Base-by-base conservation (phyloP, 1,140 invertebrate genomes). In the Monochamus saltuarius region DNA sequence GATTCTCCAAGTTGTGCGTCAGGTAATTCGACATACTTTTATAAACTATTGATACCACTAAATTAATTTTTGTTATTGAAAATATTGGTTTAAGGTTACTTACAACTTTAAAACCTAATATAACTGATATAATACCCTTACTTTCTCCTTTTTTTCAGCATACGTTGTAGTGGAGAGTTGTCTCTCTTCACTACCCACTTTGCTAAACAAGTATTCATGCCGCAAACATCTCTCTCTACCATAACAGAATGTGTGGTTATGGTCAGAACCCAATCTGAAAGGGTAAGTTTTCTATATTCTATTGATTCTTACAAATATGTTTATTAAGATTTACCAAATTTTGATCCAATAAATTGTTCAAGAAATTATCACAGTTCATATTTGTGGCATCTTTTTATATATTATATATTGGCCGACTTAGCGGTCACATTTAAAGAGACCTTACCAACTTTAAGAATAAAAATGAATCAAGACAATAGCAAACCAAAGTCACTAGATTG, bases 161-260 rank as follows among this genome's bases (percentile, higher is more conserved):
- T 88, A 96, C 65, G 85, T 95, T 61, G 89, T 96, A 91, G 89
- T 67, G 83, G 87, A 62, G 94, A 99, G 79, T 78, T 98, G 43
- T 88, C 87, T 73, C 83, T 85, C 79, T 89, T 91, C 73, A 93
- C 82, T 75, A 87, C 81, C 77, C 90, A 85, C 85, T 89, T 89
- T 75, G 87, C 85, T 68, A 95, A 85, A 71, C 94, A 98, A 77
- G 89, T 98, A 14, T 96, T 99, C 75, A 90, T 90, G 65, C 91
- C 94, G 11, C 92, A 97, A 79, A 88, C 91, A 53, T 85, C 88
- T 4, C 74, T 97, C 56, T 87, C 89, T 46, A 87, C 87, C 3
- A 83, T 97, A 46, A 87, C 94, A 10, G 92, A 96, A 73, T 95
- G 94, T 80, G 89, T 98, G 40, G 81, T 64, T 22, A 55, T 75